Evolutionary conservation across 1,140 invertebrate genomes (phyloP).

Genomic region (Drosophila baimaii): DNA sequence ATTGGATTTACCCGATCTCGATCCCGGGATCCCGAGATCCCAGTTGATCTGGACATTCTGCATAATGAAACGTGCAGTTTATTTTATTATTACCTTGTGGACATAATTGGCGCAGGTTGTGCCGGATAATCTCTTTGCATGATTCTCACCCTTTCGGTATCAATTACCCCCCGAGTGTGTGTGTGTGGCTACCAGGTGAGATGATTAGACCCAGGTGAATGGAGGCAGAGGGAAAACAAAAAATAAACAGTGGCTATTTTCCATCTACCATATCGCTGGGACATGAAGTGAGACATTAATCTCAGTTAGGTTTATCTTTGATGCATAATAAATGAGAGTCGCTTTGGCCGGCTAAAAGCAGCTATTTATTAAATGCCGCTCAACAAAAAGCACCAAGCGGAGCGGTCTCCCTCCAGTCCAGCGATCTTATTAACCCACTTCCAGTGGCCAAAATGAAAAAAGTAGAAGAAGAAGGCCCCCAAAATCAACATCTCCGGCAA

Average conservation of each 20-base stretch:
- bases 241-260: slow-evolving; percentile 26
- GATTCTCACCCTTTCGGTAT: slow-evolving; percentile 35
- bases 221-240: neutral
- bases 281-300: slow-evolving; percentile 78
- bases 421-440: slow-evolving; percentile 81
- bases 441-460: slow-evolving; percentile 36
- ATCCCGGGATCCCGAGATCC: slow-evolving; percentile 27
- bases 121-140: slow-evolving; percentile 59
- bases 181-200: slow-evolving; percentile 5
- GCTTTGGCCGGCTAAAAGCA: slow-evolving; percentile 73
- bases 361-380: slow-evolving; percentile 73
- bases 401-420: slow-evolving; percentile 14
- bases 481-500: slow-evolving; percentile 44
- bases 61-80: slow-evolving; percentile 60
- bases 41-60: slow-evolving; percentile 41
- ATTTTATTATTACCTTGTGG: slow-evolving; percentile 68
- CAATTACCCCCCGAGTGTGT: neutral
- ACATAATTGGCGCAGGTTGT: slow-evolving; percentile 71
- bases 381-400: slow-evolving; percentile 12
- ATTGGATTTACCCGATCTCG: slow-evolving; percentile 44
- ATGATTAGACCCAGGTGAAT: slow-evolving; percentile 29
- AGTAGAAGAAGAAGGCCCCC: slow-evolving; percentile 20
- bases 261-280: slow-evolving; percentile 42
- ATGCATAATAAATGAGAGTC: slow-evolving; percentile 78
- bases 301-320: slow-evolving; percentile 82